These are phyloP conservation scores for Uromys caudimaculatus DNA, from an alignment of 2,797 vertebrate genomes.

Conservation along the genomic window DNA sequence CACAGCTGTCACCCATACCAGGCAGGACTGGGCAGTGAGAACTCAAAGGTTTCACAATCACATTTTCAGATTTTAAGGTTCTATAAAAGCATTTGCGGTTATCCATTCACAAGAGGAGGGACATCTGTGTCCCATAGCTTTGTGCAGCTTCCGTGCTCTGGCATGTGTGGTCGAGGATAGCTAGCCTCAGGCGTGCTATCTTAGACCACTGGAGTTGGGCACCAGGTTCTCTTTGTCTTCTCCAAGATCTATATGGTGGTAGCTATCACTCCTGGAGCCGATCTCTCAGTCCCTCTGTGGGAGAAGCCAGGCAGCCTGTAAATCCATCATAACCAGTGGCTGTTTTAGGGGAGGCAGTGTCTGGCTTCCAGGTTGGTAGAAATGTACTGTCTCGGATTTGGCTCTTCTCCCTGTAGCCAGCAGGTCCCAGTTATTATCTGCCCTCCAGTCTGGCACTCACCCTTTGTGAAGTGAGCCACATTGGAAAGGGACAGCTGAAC, in stretches of 20 bases:
- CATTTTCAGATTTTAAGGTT: background rate
- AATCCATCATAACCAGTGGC: background rate
- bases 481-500: background rate
- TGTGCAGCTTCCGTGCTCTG: background rate
- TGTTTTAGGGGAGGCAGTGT: background rate
- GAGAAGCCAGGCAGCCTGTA: background rate
- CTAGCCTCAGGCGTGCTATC: background rate
- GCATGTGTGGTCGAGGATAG: background rate
- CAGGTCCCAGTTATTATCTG: background rate
- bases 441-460: background rate
- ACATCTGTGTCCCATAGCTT: background rate
- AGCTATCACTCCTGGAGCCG: background rate
- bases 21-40: background rate
- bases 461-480: background rate
- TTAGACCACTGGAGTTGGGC: background rate
- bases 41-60: background rate
- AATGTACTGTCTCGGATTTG: background rate
- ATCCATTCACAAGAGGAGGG: background rate
- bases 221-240: conserved; percentile 31
- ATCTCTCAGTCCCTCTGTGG: background rate
- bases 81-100: background rate
- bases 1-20: background rate
- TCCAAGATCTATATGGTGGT: background rate
- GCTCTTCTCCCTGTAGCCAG: background rate
- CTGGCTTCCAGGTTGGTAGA: background rate